Evolutionary conservation across 2,113 vertebrate genomes (phyloP).

Genomic region (Nothobranchius kuhntae): DNA sequence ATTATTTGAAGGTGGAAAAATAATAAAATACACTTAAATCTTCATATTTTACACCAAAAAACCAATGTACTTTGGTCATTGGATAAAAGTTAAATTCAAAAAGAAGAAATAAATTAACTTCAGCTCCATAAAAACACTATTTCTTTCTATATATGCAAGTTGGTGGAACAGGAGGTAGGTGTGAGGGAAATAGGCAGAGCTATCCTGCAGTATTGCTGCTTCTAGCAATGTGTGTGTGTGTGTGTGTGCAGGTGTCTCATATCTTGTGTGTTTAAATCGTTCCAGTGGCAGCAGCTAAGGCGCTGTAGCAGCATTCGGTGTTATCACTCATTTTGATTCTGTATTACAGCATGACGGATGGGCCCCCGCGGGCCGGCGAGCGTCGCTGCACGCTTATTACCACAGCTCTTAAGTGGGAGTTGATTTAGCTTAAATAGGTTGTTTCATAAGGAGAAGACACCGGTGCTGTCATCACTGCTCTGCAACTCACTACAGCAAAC

Average conservation of each 20-base stretch:
- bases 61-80: conserved; percentile 13
- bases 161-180: conserved; percentile 50
- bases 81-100: conserved; percentile 12
- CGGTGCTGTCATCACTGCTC: conserved; percentile 79
- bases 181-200: conserved; percentile 62
- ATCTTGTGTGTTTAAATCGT: conserved; percentile 30
- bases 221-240: conserved; percentile 52
- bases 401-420: conserved; percentile 90
- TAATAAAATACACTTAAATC: background rate
- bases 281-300: conserved; percentile 70
- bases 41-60: background rate
- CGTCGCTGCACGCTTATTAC: conserved; percentile 86
- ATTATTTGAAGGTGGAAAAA: background rate
- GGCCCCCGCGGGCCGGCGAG: conserved; percentile 85
- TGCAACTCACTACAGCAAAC: conserved; percentile 80
- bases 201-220: conserved; percentile 65
- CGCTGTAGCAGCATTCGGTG: conserved; percentile 80
- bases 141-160: conserved; percentile 62
- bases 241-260: conserved; percentile 48
- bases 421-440: conserved; percentile 95
- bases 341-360: conserved; percentile 94
- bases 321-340: conserved; percentile 93
- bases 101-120: conserved; percentile 7
- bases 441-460: conserved; percentile 87
- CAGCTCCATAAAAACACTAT: conserved; percentile 67